A percentile compares a stretch with the other conserved stretches of the same genome.
Evolutionary conservation across 1,140 invertebrate species (phyloP).

Genomic region (Arctopsyche grandis): DNA sequence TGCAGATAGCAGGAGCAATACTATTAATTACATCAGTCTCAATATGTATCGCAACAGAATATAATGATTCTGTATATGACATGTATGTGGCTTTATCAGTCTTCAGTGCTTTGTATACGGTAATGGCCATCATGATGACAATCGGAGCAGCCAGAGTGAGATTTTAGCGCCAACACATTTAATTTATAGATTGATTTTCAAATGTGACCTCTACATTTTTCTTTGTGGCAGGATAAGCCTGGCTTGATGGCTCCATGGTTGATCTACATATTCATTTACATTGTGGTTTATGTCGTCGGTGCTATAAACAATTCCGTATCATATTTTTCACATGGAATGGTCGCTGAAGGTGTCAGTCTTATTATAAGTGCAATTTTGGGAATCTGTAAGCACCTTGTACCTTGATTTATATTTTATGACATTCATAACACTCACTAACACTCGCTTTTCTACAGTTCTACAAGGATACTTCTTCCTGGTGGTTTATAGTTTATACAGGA

Average conservation of each 20-base stretch:
- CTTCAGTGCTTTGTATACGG: neutral
- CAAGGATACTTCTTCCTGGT: conserved; percentile 21
- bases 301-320: neutral
- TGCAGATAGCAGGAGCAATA: too few species aligned
- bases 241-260: neutral
- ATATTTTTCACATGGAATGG: neutral
- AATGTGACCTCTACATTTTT: too few species aligned
- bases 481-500: conserved; percentile 14
- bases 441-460: neutral
- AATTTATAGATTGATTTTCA: too few species aligned
- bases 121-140: neutral
- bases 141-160: neutral
- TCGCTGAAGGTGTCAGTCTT: neutral
- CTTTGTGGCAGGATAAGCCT: neutral
- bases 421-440: neutral
- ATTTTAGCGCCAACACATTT: neutral
- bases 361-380: neutral
- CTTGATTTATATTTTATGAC: neutral
- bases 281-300: neutral
- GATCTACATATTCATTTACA: neutral
- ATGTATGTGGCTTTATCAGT: neutral
- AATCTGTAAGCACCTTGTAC: neutral
- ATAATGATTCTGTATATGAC: neutral
- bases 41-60: neutral
- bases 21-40: neutral